A percentile compares a stretch with the other conserved stretches of the same genome.
phyloP scores from a whole-genome alignment of 2,797 vertebrate species.

The Garrulus glandarius region DNA sequence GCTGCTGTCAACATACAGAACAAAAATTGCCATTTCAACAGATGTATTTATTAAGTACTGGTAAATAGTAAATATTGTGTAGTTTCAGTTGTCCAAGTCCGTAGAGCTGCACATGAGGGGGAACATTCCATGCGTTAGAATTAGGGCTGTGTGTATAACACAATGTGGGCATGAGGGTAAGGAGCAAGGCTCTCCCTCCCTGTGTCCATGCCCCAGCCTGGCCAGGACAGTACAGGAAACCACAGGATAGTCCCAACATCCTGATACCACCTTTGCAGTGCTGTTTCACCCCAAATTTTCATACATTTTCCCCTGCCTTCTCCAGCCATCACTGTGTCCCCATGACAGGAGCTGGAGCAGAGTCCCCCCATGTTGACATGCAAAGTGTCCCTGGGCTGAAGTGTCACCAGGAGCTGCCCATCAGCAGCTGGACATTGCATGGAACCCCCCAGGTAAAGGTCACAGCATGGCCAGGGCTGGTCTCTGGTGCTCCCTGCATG shows the following conservation, averaged over 20 bases:
- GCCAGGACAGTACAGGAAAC: background rate
- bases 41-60: background rate
- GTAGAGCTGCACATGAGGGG: background rate
- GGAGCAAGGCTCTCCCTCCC: background rate
- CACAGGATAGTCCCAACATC: background rate
- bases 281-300: background rate
- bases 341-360: background rate
- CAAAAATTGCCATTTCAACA: background rate
- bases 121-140: fast-evolving
- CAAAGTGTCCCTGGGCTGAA: background rate
- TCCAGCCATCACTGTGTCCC: background rate
- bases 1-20: background rate
- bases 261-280: background rate
- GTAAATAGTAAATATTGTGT: background rate
- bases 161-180: fast-evolving
- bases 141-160: background rate
- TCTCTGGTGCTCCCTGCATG: background rate
- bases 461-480: background rate
- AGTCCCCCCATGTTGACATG: fast-evolving
- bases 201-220: background rate
- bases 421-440: background rate
- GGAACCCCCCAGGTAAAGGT: background rate
- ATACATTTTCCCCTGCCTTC: background rate
- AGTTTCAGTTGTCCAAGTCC: background rate
- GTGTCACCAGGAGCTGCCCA: background rate